Percentiles rank a stretch among this genome's conserved stretches.
These are phyloP conservation scores for Bembecia ichneumoniformis DNA, from an alignment of 2,888 invertebrate genomes.

Conservation along the genomic window DNA sequence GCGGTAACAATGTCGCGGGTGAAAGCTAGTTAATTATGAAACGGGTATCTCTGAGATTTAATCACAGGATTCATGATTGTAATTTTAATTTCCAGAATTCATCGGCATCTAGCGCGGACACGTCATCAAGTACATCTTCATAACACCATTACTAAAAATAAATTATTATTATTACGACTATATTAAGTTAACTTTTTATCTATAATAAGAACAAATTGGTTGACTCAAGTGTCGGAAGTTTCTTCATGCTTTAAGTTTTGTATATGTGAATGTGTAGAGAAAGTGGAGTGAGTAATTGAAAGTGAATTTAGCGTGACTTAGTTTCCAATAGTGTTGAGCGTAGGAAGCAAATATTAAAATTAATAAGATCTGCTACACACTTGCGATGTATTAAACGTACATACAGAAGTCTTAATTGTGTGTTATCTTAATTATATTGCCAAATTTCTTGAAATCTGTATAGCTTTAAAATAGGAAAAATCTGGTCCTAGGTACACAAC, in stretches of 20 bases:
- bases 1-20: too few species aligned
- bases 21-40: too few species aligned
- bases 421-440: too few species aligned
- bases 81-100: conserved; percentile 21
- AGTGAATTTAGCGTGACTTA: neutral
- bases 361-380: neutral
- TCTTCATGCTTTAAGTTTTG: conserved; percentile 65
- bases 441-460: too few species aligned
- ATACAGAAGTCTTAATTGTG: too few species aligned
- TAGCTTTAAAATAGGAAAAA: too few species aligned
- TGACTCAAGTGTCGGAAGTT: conserved; percentile 50
- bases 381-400: neutral
- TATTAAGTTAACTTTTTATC: conserved; percentile 48
- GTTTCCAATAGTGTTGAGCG: neutral
- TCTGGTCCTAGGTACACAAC: too few species aligned
- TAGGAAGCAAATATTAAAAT: neutral
- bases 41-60: too few species aligned
- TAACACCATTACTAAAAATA: conserved; percentile 35
- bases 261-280: conserved; percentile 25
- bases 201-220: conserved; percentile 65
- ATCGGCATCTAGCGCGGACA: conserved; percentile 42
- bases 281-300: conserved; percentile 2
- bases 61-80: too few species aligned
- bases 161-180: conserved; percentile 12
- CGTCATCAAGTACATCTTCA: conserved; percentile 55